These are phyloP conservation scores for Lepilemur ruficaudatus DNA, from an alignment of 2,797 vertebrate genomes.

Conservation along the genomic window DNA sequence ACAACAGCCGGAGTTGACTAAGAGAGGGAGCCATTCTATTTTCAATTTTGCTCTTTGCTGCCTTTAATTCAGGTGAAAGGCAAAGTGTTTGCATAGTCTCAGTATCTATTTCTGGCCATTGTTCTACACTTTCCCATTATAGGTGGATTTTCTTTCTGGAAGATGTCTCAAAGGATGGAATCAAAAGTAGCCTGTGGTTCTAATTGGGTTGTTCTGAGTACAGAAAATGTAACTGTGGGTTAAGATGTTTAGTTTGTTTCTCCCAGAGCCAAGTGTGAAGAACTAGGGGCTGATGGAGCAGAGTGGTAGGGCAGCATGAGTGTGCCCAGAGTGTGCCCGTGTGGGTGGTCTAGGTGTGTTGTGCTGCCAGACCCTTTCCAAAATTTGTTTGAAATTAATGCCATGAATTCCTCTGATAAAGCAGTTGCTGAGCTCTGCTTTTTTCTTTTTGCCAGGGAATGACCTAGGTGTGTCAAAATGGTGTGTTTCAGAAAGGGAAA, in stretches of 20 bases:
- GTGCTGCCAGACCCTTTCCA: not conserved
- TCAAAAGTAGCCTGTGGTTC: not conserved
- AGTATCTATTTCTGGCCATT: not conserved
- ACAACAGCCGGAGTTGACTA: not conserved
- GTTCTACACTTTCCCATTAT: not conserved
- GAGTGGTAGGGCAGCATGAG: not conserved
- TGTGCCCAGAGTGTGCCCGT: not conserved
- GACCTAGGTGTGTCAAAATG: slow-evolving; percentile 43
- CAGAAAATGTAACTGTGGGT: not conserved
- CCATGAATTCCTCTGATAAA: slow-evolving; percentile 38
- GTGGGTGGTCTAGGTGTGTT: not conserved
- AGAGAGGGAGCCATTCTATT: not conserved
- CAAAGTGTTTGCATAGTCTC: not conserved
- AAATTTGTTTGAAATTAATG: slow-evolving; percentile 37
- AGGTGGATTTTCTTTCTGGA: slow-evolving; percentile 26
- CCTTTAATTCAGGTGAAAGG: slow-evolving; percentile 34
- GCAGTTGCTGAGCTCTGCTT: slow-evolving; percentile 29
- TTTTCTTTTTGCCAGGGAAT: slow-evolving; percentile 29
- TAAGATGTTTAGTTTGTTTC: not conserved
- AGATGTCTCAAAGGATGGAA: not conserved
- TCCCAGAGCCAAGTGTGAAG: not conserved
- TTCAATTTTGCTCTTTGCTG: not conserved
- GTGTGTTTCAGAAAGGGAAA: not conserved
- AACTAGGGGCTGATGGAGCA: not conserved
- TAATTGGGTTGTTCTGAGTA: not conserved